phyloP scores from a whole-genome alignment of 2,113 vertebrate genomes.

The Bubo scandiacus region DNA sequence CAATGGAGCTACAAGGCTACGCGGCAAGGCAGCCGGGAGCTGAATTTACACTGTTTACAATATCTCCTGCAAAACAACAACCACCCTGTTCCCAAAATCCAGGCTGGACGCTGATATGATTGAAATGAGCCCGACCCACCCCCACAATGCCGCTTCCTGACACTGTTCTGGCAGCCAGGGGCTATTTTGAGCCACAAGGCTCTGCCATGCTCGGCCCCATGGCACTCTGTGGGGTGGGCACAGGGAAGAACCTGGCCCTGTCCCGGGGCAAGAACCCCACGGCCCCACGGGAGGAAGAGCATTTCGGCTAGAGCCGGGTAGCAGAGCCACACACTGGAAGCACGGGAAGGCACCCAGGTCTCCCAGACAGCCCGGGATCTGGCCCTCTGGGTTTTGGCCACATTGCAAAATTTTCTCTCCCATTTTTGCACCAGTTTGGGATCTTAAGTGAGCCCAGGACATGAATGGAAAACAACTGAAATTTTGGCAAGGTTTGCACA shows the following conservation, averaged over 20 bases:
- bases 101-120: conserved; percentile 6
- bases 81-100: conserved; percentile 40
- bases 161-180: background rate
- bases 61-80: conserved; percentile 34
- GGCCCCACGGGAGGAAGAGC: rapidly evolving
- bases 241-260: background rate
- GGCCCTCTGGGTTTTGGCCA: background rate
- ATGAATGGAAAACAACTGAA: rapidly evolving
- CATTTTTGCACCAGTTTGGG: background rate
- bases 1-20: conserved; percentile 64
- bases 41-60: conserved; percentile 56
- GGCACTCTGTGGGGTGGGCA: background rate
- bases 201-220: background rate
- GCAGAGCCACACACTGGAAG: background rate
- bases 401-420: background rate
- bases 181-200: background rate
- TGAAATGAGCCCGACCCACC: background rate
- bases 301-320: background rate
- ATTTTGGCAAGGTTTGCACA: background rate
- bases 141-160: background rate
- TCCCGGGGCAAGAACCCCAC: background rate
- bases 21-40: background rate
- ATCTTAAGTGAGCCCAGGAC: background rate
- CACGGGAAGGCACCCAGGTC: background rate
- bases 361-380: rapidly evolving